Evolutionary conservation across 2,888 invertebrate genomes (phyloP).

Genomic region (Ormyrus pomaceus): DNA sequence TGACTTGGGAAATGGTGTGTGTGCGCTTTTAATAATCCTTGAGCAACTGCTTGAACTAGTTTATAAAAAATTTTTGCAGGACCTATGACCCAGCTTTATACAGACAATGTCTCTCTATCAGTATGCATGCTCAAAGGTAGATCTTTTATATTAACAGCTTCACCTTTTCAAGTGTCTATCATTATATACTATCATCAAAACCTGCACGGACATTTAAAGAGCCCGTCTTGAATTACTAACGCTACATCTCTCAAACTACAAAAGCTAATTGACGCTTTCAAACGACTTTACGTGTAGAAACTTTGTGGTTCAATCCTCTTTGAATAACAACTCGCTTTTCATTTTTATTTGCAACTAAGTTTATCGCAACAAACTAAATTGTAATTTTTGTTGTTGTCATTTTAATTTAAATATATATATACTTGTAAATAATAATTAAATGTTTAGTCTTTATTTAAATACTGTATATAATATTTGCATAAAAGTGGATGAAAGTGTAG

Average conservation of each 20-base stretch:
- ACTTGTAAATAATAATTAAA: too few relatives aligned
- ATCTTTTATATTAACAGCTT: slow-evolving; percentile 58
- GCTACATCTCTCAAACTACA: background rate
- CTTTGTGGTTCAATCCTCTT: too few relatives aligned
- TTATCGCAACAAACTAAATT: too few relatives aligned
- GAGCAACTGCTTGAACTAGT: slow-evolving; percentile 29
- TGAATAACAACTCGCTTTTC: too few relatives aligned
- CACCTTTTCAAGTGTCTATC: slow-evolving; percentile 7
- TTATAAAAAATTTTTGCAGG: slow-evolving; percentile 64
- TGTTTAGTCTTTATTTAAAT: too few relatives aligned
- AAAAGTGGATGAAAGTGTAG: too few relatives aligned
- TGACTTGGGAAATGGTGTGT: slow-evolving; percentile 12
- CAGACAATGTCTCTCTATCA: slow-evolving; percentile 65
- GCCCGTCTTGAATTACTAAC: slow-evolving; percentile 6
- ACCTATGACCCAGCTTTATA: slow-evolving; percentile 67
- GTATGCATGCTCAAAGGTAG: slow-evolving; percentile 68
- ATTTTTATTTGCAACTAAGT: too few relatives aligned
- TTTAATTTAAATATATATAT: too few relatives aligned
- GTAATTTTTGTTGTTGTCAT: too few relatives aligned
- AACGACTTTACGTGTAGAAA: too few relatives aligned
- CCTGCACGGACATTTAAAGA: background rate
- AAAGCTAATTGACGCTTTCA: too few relatives aligned
- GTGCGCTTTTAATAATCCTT: background rate
- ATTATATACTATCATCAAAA: slow-evolving; percentile 1
- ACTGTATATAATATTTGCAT: too few relatives aligned